Percentiles rank a stretch among this genome's conserved stretches.
Evolutionary conservation across 2,888 invertebrate genomes (phyloP).

Genomic region (Stenchaetothrips biformis): DNA sequence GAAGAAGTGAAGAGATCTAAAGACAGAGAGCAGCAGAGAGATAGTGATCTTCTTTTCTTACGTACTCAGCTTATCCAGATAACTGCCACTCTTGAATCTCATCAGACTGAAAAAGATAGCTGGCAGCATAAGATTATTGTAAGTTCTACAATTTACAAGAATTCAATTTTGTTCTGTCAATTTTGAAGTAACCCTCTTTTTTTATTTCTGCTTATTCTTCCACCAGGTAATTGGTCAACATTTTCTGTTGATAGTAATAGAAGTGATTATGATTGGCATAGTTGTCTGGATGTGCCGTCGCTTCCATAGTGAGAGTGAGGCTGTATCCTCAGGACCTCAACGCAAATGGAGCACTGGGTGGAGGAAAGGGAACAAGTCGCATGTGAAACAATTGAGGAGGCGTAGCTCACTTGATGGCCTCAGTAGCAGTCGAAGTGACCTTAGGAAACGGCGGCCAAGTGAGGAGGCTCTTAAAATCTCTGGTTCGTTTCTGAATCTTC

Average conservation of each 20-base stretch:
- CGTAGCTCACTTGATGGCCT: slow-evolving; percentile 54
- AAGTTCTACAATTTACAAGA: neutral
- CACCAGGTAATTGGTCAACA: slow-evolving; percentile 42
- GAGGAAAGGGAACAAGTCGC: slow-evolving; percentile 39
- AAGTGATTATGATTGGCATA: slow-evolving; percentile 43
- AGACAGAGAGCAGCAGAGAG: slow-evolving; percentile 71
- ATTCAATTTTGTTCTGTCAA: neutral
- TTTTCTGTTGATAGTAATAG: slow-evolving; percentile 42
- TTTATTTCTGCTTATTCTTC: neutral
- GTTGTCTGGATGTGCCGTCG: slow-evolving; percentile 50
- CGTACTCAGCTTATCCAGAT: slow-evolving; percentile 62
- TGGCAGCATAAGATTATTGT: slow-evolving; percentile 53
- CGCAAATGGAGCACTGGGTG: slow-evolving; percentile 37
- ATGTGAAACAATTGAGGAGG: slow-evolving; percentile 31
- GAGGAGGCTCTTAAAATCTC: slow-evolving; percentile 53
- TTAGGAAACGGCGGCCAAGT: slow-evolving; percentile 63
- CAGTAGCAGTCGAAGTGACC: slow-evolving; percentile 51
- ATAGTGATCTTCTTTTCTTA: slow-evolving; percentile 67
- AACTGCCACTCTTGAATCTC: slow-evolving; percentile 54
- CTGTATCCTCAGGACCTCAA: slow-evolving; percentile 42
- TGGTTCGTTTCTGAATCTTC: slow-evolving; percentile 41
- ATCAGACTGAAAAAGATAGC: slow-evolving; percentile 59
- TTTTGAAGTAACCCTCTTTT: slow-evolving; percentile 15
- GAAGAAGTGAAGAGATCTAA: slow-evolving; percentile 65
- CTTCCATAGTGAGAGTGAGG: slow-evolving; percentile 48